Percentiles rank a stretch among this genome's conserved stretches.
These are phyloP conservation scores for Penelope pileata DNA, from an alignment of 2,113 vertebrate genomes.

Conservation along the genomic window DNA sequence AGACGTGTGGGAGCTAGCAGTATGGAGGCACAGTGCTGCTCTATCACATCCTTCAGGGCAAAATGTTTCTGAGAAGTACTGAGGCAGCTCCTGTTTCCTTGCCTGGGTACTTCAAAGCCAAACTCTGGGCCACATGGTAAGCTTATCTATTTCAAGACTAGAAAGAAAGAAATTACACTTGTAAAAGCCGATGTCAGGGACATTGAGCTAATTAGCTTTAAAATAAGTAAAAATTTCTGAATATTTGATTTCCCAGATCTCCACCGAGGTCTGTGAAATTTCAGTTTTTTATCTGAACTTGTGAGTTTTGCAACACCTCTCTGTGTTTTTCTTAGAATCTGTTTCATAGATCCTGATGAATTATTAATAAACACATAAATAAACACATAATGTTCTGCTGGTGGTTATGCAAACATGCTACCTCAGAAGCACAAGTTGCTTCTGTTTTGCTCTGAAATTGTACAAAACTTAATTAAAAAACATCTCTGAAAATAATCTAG, in stretches of 20 bases:
- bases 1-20: background rate
- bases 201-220: background rate
- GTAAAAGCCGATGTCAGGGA: background rate
- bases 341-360: background rate
- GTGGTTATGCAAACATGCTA: background rate
- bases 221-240: background rate
- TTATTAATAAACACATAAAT: background rate
- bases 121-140: background rate
- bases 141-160: background rate
- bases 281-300: background rate
- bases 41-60: background rate
- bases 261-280: background rate
- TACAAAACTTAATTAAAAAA: background rate
- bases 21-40: background rate
- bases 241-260: background rate
- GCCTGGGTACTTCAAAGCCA: background rate
- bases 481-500: background rate
- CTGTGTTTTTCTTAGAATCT: background rate
- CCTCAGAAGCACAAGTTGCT: background rate
- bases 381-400: background rate
- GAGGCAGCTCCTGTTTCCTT: background rate
- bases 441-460: background rate
- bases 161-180: background rate
- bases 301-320: background rate
- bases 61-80: accelerated